These are phyloP conservation scores for Mycetomoellerius zeteki DNA, from an alignment of 1,140 invertebrate genomes.

Conservation along the genomic window DNA sequence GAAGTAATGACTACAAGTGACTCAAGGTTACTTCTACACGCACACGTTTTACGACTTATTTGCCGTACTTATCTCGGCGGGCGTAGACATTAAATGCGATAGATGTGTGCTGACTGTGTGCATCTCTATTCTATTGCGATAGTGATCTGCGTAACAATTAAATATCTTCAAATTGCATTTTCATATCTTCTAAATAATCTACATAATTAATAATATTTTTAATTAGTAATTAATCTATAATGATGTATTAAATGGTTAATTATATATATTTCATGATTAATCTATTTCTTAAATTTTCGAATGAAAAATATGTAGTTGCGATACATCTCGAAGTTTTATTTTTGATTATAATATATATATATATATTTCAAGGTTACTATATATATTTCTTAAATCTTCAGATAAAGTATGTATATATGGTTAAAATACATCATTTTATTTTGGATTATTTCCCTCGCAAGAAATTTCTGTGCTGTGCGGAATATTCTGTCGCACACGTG, in stretches of 20 bases:
- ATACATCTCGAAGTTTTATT: neutral
- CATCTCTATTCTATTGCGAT: neutral
- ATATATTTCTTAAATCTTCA: neutral
- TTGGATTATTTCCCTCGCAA: neutral
- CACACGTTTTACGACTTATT: constrained; percentile 45
- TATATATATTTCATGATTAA: neutral
- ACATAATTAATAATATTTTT: neutral
- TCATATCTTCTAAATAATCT: neutral
- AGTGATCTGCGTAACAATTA: neutral
- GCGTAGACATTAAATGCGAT: constrained; percentile 21
- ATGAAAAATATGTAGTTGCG: neutral
- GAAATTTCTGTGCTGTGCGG: neutral
- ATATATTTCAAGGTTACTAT: too few species aligned
- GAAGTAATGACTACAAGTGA: constrained; percentile 18
- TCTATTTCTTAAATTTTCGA: neutral
- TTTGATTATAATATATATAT: neutral
- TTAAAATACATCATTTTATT: neutral
- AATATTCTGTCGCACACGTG: neutral
- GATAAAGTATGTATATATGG: too few species aligned
- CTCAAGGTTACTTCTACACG: constrained; percentile 50
- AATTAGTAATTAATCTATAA: neutral
- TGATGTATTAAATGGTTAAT: neutral
- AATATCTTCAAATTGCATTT: neutral
- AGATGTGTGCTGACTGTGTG: neutral
- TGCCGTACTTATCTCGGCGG: constrained; percentile 21